Percentiles rank a stretch among this genome's conserved stretches.
These are phyloP conservation scores for Cyanistes caeruleus DNA, from an alignment of 2,113 vertebrate genomes.

Conservation along the genomic window DNA sequence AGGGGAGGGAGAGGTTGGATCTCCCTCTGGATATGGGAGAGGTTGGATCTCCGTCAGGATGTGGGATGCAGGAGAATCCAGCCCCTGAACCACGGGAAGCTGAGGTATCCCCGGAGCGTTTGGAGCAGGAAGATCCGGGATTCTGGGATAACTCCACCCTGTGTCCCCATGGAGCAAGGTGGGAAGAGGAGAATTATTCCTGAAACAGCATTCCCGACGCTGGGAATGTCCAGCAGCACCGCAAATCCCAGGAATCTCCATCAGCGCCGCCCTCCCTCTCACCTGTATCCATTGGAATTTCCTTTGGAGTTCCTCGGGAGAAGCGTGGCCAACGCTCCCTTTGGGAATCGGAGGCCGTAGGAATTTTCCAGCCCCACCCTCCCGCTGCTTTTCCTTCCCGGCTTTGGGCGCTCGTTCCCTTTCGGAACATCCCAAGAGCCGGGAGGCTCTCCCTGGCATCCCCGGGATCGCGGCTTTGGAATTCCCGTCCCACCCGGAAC, in stretches of 20 bases:
- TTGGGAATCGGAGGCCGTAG: slow-evolving; percentile 94
- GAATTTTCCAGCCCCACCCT: slow-evolving; percentile 88
- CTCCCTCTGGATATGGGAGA: not conserved
- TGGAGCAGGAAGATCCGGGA: not conserved
- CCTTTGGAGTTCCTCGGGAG: slow-evolving; percentile 95
- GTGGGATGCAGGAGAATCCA: not conserved
- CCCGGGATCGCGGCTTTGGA: not conserved
- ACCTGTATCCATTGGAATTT: slow-evolving; percentile 91
- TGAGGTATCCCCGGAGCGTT: not conserved
- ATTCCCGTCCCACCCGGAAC: not conserved
- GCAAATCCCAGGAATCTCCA: not conserved
- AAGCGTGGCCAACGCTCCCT: slow-evolving; percentile 90
- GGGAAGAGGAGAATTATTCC: not conserved
- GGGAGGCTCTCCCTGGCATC: not conserved
- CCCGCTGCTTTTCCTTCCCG: slow-evolving; percentile 75
- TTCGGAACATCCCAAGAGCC: slow-evolving; percentile 21
- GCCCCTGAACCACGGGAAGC: not conserved
- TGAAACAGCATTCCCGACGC: not conserved
- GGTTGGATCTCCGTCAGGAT: not conserved
- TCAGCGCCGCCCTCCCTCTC: slow-evolving; percentile 42
- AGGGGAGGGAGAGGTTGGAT: not conserved
- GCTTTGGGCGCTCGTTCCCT: slow-evolving; percentile 83
- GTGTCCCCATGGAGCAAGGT: not conserved
- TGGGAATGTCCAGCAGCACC: not conserved
- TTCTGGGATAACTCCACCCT: not conserved